phyloP scores from a whole-genome alignment of 1,140 invertebrate species.

The Frieseomelitta varia region DNA sequence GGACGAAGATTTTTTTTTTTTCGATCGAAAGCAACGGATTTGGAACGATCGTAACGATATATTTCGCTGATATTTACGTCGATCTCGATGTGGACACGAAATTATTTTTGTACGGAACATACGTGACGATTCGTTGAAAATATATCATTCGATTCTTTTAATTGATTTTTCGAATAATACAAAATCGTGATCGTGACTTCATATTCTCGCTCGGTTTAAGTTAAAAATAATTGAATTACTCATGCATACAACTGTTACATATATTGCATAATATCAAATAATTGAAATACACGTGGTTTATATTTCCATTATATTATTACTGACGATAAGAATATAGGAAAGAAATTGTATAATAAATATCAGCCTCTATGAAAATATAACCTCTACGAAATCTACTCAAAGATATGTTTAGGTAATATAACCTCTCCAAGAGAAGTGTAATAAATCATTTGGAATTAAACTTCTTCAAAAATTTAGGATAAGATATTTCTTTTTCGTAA shows the following conservation, averaged over 20 bases:
- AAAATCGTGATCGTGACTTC: neutral
- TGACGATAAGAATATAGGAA: neutral
- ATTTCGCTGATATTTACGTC: neutral
- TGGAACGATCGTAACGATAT: neutral
- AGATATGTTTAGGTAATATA: constrained; percentile 24
- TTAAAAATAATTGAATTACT: constrained; percentile 51
- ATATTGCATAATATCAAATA: constrained; percentile 49
- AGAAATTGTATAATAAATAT: neutral
- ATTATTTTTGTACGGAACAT: neutral
- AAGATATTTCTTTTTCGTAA: neutral
- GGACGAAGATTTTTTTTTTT: neutral
- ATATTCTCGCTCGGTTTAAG: neutral
- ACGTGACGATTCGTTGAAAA: neutral
- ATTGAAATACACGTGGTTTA: constrained; percentile 31
- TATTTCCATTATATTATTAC: neutral
- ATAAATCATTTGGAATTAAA: neutral
- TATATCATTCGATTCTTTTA: neutral
- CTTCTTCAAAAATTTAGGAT: neutral
- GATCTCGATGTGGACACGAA: neutral
- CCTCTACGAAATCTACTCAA: neutral
- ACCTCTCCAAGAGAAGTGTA: constrained; percentile 30
- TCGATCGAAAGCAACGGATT: too few relatives aligned
- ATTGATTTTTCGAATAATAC: neutral
- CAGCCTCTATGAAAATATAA: too few relatives aligned
- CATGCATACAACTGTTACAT: constrained; percentile 21